Evolutionary conservation across 1,140 invertebrate species (phyloP).

Genomic region (Halictus rubicundus): DNA sequence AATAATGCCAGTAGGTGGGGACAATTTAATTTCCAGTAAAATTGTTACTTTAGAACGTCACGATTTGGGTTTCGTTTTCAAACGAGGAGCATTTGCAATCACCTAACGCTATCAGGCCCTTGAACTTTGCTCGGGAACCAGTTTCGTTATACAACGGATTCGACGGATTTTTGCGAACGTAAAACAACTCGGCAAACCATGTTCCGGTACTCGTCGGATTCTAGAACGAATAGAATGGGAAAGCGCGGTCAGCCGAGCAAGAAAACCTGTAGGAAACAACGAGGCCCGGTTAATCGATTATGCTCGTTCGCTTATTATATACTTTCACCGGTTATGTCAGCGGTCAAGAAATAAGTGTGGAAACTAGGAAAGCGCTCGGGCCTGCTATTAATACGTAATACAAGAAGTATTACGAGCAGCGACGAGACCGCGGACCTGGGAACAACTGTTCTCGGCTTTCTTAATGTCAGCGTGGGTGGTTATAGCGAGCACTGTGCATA

Average conservation of each 20-base stretch:
- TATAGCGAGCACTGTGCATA: not conserved
- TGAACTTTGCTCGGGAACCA: too few species aligned
- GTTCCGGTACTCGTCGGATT: not conserved
- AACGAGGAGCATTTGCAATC: too few species aligned
- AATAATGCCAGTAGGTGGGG: too few species aligned
- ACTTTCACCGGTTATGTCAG: slow-evolving; percentile 40
- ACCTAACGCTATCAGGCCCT: too few species aligned
- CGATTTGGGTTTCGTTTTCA: too few species aligned
- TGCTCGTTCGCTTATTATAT: slow-evolving; percentile 39
- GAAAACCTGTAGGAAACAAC: slow-evolving; percentile 4
- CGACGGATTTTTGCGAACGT: too few species aligned
- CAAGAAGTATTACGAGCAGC: slow-evolving; percentile 14
- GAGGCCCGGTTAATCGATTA: slow-evolving; percentile 34
- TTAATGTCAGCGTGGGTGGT: slow-evolving; percentile 13
- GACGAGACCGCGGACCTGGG: not conserved
- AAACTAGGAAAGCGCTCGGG: slow-evolving; percentile 40
- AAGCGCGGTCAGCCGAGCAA: not conserved
- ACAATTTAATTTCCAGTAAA: too few species aligned
- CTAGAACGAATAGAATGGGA: not conserved
- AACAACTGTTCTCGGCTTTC: slow-evolving; percentile 16
- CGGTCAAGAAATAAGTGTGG: slow-evolving; percentile 7
- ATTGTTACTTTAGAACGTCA: too few species aligned
- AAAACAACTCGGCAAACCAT: too few species aligned
- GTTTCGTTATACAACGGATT: too few species aligned
- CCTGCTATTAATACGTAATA: slow-evolving; percentile 39